Evolutionary conservation across 2,888 invertebrate genomes (phyloP).

Genomic region (Athrips mouffetella): DNA sequence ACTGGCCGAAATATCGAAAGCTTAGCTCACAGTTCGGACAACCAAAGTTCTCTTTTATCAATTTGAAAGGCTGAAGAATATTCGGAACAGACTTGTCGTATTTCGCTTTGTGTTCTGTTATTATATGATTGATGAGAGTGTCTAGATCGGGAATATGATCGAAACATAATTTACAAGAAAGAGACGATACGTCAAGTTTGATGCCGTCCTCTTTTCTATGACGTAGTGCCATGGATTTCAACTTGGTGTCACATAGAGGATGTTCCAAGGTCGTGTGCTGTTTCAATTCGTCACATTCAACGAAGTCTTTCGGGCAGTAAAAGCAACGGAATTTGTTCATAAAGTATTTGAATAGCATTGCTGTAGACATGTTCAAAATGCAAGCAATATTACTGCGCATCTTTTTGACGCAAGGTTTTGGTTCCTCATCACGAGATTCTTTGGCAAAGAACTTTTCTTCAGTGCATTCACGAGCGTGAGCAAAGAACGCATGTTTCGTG

Average conservation of each 20-base stretch:
- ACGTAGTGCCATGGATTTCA: slow-evolving; percentile 50
- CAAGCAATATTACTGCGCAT: slow-evolving; percentile 49
- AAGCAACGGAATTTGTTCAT: slow-evolving; percentile 60
- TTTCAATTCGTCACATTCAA: slow-evolving; percentile 48
- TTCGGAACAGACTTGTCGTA: slow-evolving; percentile 41
- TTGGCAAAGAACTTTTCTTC: slow-evolving; percentile 19
- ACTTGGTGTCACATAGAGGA: slow-evolving; percentile 50
- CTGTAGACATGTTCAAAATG: slow-evolving; percentile 58
- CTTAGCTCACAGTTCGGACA: slow-evolving; percentile 51
- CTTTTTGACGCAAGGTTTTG: slow-evolving; percentile 40
- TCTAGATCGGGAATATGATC: slow-evolving; percentile 39
- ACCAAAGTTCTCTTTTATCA: slow-evolving; percentile 47
- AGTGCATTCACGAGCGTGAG: slow-evolving; percentile 49
- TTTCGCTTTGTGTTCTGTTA: slow-evolving; percentile 39
- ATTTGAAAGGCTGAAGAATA: slow-evolving; percentile 45
- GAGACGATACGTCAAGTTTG: slow-evolving; percentile 51
- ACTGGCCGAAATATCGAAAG: slow-evolving; percentile 48
- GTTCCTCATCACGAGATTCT: slow-evolving; percentile 34
- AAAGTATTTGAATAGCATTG: slow-evolving; percentile 59
- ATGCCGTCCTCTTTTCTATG: slow-evolving; percentile 54
- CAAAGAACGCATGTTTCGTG: slow-evolving; percentile 50
- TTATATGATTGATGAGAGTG: slow-evolving; percentile 43
- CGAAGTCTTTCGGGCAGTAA: slow-evolving; percentile 59
- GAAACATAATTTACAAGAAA: slow-evolving; percentile 53
- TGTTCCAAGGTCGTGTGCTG: slow-evolving; percentile 51